Conservation (phyloP, 1,140 invertebrate genomes). For the Bradysia coprophila region DNA sequence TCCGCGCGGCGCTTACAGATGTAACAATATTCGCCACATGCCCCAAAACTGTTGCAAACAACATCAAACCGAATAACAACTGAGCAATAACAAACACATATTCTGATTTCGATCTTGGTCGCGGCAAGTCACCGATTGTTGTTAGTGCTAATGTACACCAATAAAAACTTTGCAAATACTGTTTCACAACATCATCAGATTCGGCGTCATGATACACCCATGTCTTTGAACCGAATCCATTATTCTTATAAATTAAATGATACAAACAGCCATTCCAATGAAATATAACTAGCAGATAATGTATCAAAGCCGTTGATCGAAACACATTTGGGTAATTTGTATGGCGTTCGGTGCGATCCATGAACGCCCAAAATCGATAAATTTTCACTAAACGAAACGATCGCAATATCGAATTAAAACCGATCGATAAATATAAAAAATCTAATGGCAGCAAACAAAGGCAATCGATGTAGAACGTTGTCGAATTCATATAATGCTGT, state of each 20-base stretch:
- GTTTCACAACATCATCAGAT: constrained; percentile 72
- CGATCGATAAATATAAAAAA: constrained; percentile 94
- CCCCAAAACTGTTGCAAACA: constrained; percentile 82
- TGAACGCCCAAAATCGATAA: constrained; percentile 95
- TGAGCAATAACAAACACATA: constrained; percentile 83
- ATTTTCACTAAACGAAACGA: constrained; percentile 96
- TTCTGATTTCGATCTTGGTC: constrained; percentile 73
- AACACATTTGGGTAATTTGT: constrained; percentile 98
- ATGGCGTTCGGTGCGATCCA: constrained; percentile 94
- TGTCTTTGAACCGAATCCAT: constrained; percentile 78
- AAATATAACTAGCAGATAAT: constrained; percentile 95
- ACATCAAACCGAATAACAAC: constrained; percentile 71
- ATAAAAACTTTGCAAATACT: constrained; percentile 94
- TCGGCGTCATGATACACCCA: constrained; percentile 76
- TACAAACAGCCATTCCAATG: constrained; percentile 99
- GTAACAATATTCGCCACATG: constrained; percentile 93
- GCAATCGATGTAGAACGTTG: constrained; percentile 97
- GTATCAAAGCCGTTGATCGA: constrained; percentile 80
- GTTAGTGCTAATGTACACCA: constrained; percentile 93
- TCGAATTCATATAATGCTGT: constrained; percentile 97
- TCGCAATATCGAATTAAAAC: constrained; percentile 91
- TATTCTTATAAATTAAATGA: constrained; percentile 88
- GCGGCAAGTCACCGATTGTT: constrained; percentile 64
- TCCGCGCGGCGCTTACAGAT: constrained; percentile 79
- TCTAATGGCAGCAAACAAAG: constrained; percentile 92